Conservation (phyloP, 2,113 vertebrate species). For the Hippocampus guttulatus region DNA sequence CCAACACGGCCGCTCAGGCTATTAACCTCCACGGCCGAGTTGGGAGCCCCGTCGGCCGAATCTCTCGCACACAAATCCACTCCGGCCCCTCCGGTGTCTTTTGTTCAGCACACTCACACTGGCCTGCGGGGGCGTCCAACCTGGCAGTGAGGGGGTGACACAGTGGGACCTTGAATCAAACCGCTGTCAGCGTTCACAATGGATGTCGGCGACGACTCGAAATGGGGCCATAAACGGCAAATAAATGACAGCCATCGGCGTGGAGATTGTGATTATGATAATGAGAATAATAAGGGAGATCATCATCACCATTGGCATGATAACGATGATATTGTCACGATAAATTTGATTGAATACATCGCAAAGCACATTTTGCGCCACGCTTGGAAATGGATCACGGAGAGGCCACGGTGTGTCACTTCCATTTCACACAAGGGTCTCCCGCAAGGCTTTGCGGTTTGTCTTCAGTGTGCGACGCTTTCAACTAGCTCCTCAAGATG, state of each 20-base stretch:
- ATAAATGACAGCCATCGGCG: constrained; percentile 67
- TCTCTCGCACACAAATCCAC: constrained; percentile 53
- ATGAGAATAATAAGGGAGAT: constrained; percentile 76
- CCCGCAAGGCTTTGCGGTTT: constrained; percentile 60
- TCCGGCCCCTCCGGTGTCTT: constrained; percentile 19
- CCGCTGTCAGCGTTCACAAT: constrained; percentile 65
- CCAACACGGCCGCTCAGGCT: constrained; percentile 63
- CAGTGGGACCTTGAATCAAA: constrained; percentile 70
- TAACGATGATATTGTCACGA: constrained; percentile 68
- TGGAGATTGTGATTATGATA: constrained; percentile 73
- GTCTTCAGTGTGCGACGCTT: constrained; percentile 56
- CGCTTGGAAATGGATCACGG: constrained; percentile 61
- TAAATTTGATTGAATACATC: constrained; percentile 71
- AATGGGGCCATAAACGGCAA: constrained; percentile 69
- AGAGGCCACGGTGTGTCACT: constrained; percentile 43
- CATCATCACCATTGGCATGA: constrained; percentile 69
- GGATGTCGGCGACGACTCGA: constrained; percentile 58
- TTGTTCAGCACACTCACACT: constrained; percentile 25
- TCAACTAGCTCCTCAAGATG: constrained; percentile 5
- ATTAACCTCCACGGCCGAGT: constrained; percentile 64
- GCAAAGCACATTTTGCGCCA: constrained; percentile 63
- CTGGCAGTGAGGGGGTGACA: constrained; percentile 39
- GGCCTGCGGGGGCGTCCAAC: constrained; percentile 20
- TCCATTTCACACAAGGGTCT: not conserved
- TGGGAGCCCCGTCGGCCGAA: constrained; percentile 41